Base-by-base conservation (phyloP, 2,113 vertebrate genomes). In the Ancistrus triradiatus region DNA sequence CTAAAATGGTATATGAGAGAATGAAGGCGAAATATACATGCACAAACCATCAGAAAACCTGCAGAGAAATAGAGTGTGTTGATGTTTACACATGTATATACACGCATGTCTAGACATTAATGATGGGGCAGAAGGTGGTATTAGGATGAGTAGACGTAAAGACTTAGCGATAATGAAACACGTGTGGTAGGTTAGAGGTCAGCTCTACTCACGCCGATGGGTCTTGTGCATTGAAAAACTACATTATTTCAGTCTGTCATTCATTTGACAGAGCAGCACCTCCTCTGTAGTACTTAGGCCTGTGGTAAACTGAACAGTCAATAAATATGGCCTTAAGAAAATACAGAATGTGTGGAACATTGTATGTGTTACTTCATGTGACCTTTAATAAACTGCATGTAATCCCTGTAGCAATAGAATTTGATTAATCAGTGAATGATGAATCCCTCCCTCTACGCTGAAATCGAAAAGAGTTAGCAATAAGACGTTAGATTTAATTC, bases 151-250 rank as follows among this genome's bases (percentile, higher is more conserved):
- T 19, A 33, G 21, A 63, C 27, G 38, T 46, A 37, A 56, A 28
- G 10, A 66, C 27, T 22, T 57, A 27, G 58, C 63, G 63, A 67
- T 72, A 72, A 72, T 58, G 27, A 58, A 46, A 51, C 58, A 66
- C 60, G 62, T 17, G 9, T 8, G 1, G 17, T 14, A 37, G 58
- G 51, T 71, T 51, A 66, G 44, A 60, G 56, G 56, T 66, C 31
- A 31, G 38, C 14, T 65, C 28, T 59, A 44, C 22, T 61, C 33
- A 17, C 24, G 58, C 35, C 59, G 59, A 53, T 18, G 21, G 35
- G 52, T 18, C 44, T 63, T 40, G 19, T 28, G 53, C 25, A 56
- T 58, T 50, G 15, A 2, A 56, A 49, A 62, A 33, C 46, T 62
- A 42, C 53, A 56, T 69, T 56, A 62, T 37, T 63, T 31, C 35